Percentiles rank a stretch among this genome's conserved stretches.
Conservation (phyloP, 2,113 vertebrate genomes). For the Barbus barbus region DNA sequence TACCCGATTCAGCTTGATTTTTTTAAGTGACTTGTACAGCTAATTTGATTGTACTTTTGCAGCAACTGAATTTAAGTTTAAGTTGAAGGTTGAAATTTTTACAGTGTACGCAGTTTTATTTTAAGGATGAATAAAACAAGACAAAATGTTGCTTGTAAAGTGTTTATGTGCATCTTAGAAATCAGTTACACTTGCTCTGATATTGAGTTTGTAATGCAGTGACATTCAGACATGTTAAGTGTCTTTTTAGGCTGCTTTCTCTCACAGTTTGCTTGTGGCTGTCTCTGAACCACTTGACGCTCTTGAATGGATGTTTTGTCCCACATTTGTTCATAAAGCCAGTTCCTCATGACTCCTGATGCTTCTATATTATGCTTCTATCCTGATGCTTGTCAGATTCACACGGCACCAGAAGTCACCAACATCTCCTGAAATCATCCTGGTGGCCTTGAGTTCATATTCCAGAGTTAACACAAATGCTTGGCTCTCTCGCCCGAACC, state of each 20-base stretch:
- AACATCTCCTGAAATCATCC: constrained; percentile 6
- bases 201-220: background rate
- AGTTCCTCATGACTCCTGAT: background rate
- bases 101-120: too few species aligned
- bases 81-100: too few species aligned
- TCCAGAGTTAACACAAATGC: constrained; percentile 32
- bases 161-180: background rate
- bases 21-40: too few species aligned
- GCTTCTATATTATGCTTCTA: too few species aligned
- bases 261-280: background rate
- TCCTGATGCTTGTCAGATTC: too few species aligned
- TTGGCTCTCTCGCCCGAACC: constrained; percentile 29
- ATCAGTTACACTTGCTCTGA: background rate
- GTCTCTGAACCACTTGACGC: background rate
- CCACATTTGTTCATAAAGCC: background rate
- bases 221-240: background rate
- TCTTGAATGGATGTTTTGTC: background rate
- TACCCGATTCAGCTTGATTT: too few species aligned
- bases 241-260: background rate
- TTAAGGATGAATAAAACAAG: background rate
- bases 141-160: too few species aligned
- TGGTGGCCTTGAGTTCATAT: constrained; percentile 38
- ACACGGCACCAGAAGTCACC: background rate
- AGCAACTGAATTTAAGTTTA: too few species aligned
- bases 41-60: too few species aligned